phyloP scores from a whole-genome alignment of 2,113 vertebrate species.

The Amphilophus citrinellus region DNA sequence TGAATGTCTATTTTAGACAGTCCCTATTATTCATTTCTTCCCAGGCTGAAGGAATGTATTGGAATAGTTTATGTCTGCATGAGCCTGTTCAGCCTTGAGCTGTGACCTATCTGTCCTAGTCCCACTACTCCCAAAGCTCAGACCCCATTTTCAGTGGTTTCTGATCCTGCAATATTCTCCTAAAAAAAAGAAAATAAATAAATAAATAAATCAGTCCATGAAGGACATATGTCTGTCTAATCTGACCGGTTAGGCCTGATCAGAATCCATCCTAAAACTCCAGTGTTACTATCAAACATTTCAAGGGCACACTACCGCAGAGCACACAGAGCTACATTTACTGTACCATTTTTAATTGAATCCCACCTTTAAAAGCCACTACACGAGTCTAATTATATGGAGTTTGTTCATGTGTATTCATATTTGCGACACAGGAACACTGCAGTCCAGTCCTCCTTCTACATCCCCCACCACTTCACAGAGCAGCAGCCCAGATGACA shows the following conservation, averaged over 20 bases:
- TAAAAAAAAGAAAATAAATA: background rate
- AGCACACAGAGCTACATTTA: background rate
- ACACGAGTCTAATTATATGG: slow-evolving; percentile 11
- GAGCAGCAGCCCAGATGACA: slow-evolving; percentile 93
- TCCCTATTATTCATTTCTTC: slow-evolving; percentile 38
- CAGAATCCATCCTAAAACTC: background rate
- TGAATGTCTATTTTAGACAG: slow-evolving; percentile 4
- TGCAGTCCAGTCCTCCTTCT: slow-evolving; percentile 88
- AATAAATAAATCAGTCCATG: background rate
- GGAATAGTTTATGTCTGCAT: slow-evolving; percentile 35
- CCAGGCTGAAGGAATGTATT: slow-evolving; percentile 62
- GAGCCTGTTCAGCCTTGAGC: slow-evolving; percentile 44
- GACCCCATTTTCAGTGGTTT: slow-evolving; percentile 13
- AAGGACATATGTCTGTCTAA: slow-evolving; percentile 24
- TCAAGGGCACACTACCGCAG: slow-evolving; percentile 4
- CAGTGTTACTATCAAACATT: background rate
- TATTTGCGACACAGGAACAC: slow-evolving; percentile 85
- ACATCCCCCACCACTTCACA: slow-evolving; percentile 91
- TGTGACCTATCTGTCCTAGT: slow-evolving; percentile 40
- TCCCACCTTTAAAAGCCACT: background rate
- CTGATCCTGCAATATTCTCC: slow-evolving; percentile 19
- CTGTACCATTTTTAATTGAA: background rate
- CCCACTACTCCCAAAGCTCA: slow-evolving; percentile 56
- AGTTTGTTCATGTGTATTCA: slow-evolving; percentile 29
- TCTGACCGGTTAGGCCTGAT: background rate